Conservation (phyloP, 2,888 invertebrate species). For the Ditylenchus weischeri region DNA sequence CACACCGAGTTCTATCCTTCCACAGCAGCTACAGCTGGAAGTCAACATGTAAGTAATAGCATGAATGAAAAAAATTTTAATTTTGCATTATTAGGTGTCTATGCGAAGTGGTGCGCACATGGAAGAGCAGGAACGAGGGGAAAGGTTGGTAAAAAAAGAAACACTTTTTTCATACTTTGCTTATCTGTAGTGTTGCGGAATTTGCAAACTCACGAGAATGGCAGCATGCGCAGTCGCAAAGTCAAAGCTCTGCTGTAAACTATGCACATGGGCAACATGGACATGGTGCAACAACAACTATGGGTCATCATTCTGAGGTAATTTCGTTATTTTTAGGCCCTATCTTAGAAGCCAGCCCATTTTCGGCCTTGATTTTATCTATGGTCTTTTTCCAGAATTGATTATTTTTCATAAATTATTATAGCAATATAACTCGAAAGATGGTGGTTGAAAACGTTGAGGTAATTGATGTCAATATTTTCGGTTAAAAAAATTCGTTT, state of each 20-base stretch:
- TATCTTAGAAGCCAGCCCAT: no score
- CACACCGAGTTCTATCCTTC: slow-evolving; percentile 32
- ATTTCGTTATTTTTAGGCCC: not conserved
- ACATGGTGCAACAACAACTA: not conserved
- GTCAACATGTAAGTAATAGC: slow-evolving; percentile 5
- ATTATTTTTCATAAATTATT: no score
- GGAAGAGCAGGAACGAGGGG: slow-evolving; percentile 51
- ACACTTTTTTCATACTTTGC: no score
- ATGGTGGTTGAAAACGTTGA: no score
- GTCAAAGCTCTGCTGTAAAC: not conserved
- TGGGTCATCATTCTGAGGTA: slow-evolving; percentile 4
- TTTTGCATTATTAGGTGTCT: slow-evolving; percentile 19
- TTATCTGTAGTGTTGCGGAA: slow-evolving; percentile 42
- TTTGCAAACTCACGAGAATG: slow-evolving; percentile 48
- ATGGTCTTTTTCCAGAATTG: no score
- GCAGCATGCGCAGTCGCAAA: not conserved
- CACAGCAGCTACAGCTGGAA: slow-evolving; percentile 15
- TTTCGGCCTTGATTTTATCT: no score
- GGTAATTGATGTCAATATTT: no score
- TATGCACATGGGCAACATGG: not conserved
- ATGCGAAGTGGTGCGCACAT: slow-evolving; percentile 27
- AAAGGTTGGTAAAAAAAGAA: slow-evolving; percentile 31
- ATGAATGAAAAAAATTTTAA: not conserved
- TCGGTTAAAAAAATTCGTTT: no score
- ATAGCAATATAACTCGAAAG: no score